Evolutionary conservation across 2,888 invertebrate species (phyloP), one percentile per base, ranked within the genome.

Genomic region (Hirtodrosophila confusa): DNA sequence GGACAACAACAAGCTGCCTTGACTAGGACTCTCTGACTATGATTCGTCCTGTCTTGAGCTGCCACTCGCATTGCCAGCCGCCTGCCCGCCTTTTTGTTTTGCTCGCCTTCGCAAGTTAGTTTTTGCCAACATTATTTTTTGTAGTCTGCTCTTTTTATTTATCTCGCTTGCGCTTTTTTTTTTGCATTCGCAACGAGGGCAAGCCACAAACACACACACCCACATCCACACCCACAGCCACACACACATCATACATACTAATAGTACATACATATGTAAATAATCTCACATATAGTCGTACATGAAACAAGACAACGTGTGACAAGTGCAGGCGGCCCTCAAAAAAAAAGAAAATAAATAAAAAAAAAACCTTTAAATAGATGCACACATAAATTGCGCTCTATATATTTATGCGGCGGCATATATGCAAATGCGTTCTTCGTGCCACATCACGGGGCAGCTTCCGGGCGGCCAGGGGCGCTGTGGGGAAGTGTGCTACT

Each of bases 381-480:
- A 86, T 80, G 86, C 86, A 80, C 61, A 85, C 83, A 80, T 82
- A 80, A 83, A 80, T 80, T 86, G 70, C 73, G 70, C 65, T 83
- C 79, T 67, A 71, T 79, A 79, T 80, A 82, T 86, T 86, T 86
- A 86, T 83, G 70, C 63, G 62, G 61, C 67, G 73, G 70, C 79
- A 79, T 73, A 78, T 82, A 72, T 82, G 79, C 75, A 78, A 82
- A 82, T 82, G 50, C 48, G 37, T 57, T 40, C 33, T 37, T 10
- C 54, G 23, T 53, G 51, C 54, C 63, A 58, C 65, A 70, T 40
- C 60, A 53, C 39, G 12, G 44, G 45, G 41, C 36, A 45, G 35
- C 45, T 36, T 51, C 41, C 40, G 24, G 57, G 9, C 31, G 5
- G n/a, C 11, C 27, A 27, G 27, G 9, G 11, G n/a, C 0, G 12